phyloP scores from a whole-genome alignment of 1,140 invertebrate genomes.

The Rhopalosiphum maidis region DNA sequence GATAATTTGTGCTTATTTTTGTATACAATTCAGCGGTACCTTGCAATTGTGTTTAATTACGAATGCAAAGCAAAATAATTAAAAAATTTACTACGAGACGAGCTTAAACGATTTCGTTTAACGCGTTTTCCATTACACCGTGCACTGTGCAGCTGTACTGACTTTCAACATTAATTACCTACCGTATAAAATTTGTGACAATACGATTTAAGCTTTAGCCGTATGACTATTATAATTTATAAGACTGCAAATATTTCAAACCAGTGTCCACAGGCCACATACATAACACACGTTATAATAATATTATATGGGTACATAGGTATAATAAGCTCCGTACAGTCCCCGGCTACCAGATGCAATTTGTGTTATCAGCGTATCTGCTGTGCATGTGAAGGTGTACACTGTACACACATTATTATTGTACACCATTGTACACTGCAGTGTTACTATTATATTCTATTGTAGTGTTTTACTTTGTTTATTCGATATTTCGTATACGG shows the following conservation, averaged over 20 bases:
- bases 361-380: constrained; percentile 3
- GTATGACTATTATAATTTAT: neutral
- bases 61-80: neutral
- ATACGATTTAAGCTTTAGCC: neutral
- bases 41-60: neutral
- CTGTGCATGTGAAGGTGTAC: neutral
- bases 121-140: neutral
- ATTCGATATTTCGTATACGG: neutral
- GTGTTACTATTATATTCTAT: neutral
- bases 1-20: neutral
- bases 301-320: neutral
- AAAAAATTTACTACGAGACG: neutral
- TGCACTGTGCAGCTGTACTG: neutral
- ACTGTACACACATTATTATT: neutral
- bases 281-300: neutral
- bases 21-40: neutral
- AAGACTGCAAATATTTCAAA: neutral
- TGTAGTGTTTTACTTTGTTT: constrained; percentile 1
- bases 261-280: neutral
- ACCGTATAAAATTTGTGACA: neutral
- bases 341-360: neutral
- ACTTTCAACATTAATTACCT: neutral
- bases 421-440: neutral
- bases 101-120: neutral
- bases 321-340: neutral